These are phyloP conservation scores for Venusia cambrica DNA, from an alignment of 2,888 invertebrate genomes.

Conservation along the genomic window DNA sequence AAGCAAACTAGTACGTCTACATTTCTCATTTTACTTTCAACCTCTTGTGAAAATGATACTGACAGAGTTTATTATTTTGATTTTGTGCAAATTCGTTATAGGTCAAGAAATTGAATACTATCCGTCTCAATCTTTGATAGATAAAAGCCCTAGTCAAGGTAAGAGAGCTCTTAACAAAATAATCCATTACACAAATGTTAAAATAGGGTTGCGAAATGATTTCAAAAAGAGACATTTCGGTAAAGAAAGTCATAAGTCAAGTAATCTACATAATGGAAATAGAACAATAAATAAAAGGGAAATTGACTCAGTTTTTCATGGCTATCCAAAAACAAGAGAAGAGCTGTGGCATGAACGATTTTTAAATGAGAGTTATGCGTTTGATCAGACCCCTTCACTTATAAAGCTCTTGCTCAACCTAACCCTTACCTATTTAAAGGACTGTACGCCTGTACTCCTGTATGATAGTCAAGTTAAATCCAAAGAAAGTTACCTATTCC, in stretches of 20 bases:
- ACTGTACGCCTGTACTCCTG: slow-evolving; percentile 84
- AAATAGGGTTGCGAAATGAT: slow-evolving; percentile 4
- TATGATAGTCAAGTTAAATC: slow-evolving; percentile 83
- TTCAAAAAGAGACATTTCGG: slow-evolving; percentile 14
- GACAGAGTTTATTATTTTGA: slow-evolving; percentile 11
- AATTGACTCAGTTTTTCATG: slow-evolving; percentile 76
- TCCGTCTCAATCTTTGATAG: slow-evolving; percentile 43
- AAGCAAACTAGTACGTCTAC: slow-evolving; percentile 25
- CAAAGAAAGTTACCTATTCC: slow-evolving; percentile 77
- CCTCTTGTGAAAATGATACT: slow-evolving; percentile 18
- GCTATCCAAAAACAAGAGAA: slow-evolving; percentile 80
- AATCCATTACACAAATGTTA: not conserved
- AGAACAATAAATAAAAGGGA: slow-evolving; percentile 45
- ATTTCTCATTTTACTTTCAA: slow-evolving; percentile 12
- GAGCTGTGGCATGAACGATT: slow-evolving; percentile 78
- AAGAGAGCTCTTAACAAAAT: slow-evolving; percentile 10
- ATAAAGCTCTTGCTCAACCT: slow-evolving; percentile 82
- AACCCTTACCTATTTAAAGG: slow-evolving; percentile 80
- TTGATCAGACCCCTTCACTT: slow-evolving; percentile 81
- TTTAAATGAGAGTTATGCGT: slow-evolving; percentile 53
- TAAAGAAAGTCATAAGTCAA: not conserved
- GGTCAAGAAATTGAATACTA: slow-evolving; percentile 56
- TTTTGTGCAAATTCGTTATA: slow-evolving; percentile 20
- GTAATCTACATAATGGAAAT: not conserved
- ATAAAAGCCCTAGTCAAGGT: slow-evolving; percentile 1